Base-by-base conservation (phyloP, 2,113 vertebrate species). In the Corvus hawaiiensis region DNA sequence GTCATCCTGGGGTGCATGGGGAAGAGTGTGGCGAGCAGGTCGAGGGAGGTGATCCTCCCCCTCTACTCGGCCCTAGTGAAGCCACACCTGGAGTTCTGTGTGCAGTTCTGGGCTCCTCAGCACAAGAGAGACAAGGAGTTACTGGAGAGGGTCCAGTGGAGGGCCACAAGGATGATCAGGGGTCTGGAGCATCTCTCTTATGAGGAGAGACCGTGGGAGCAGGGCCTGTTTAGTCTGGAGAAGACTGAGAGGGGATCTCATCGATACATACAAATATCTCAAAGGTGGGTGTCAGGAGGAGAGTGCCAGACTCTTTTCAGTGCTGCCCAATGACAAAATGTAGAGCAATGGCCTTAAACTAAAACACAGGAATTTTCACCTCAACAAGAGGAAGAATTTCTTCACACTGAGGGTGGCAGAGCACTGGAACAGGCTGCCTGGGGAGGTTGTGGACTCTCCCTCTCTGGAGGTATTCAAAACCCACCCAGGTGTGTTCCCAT, bases 401-500 rank as follows among this genome's bases (percentile, higher is more conserved):
- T 56, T 64, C 27, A 58, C 6, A 13, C 1, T 37, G 14, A 58
- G 17, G 7, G 4, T 35, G 30, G 13, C 49, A 80, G 51, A 64
- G 11, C 76, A 58, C 32, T 35, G 32, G 28, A 32, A 19, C 43
- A 64, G 43, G 43, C 26, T 64, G 30, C 32, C 17, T 26, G 37
- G 26, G 12, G 9, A 80, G 7, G 26, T 6, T 15, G 7, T 4
- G 6, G 21, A 64, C 9, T 64, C 13, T 56, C 30, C 7, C 1
- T 72, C 21, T 43, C 51, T 51, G 10, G 18, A 66, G 12, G 13
- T 8, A 52, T 8, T 58, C 32, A 81, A 51, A 81, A 52, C 4
- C 5, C 33, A 52, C 8, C 12, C 2, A 5, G 27, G 52, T 4
- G 8, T 1, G 1, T 33, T 81, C 27, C 37, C 13, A 2, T 14